Evolutionary conservation across 2,797 vertebrate species (phyloP).

Genomic region (Hozukius guyotensis): DNA sequence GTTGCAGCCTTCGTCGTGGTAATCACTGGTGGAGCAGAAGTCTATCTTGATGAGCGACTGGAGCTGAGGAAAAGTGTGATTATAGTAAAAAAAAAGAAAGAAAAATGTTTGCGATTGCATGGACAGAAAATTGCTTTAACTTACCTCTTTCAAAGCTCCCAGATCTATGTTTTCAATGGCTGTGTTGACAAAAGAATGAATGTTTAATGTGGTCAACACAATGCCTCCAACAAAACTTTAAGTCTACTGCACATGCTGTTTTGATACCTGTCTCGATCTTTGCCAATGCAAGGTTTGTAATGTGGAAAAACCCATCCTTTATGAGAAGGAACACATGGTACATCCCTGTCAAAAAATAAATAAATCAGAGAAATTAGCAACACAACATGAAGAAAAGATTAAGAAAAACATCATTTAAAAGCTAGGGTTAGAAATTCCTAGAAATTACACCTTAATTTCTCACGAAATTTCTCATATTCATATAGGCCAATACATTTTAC

Average conservation of each 20-base stretch:
- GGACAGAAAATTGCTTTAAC: not conserved
- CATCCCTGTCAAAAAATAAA: slow-evolving; percentile 76
- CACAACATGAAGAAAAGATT: not conserved
- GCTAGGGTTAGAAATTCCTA: not conserved
- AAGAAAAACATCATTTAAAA: not conserved
- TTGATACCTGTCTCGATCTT: slow-evolving; percentile 88
- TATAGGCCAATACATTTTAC: slow-evolving; percentile 64
- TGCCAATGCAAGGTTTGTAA: slow-evolving; percentile 88
- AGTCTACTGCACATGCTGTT: not conserved
- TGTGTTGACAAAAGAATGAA: slow-evolving; percentile 54
- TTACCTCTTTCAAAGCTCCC: slow-evolving; percentile 85
- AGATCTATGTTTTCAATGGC: slow-evolving; percentile 88
- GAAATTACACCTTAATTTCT: not conserved
- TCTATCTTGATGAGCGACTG: slow-evolving; percentile 88
- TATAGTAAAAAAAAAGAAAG: not conserved
- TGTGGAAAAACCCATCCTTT: slow-evolving; percentile 88
- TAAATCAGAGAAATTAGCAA: not conserved
- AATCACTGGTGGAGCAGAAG: slow-evolving; percentile 86
- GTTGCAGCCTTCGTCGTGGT: slow-evolving; percentile 85
- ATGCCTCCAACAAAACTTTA: not conserved
- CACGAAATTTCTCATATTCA: not conserved
- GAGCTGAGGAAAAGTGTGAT: slow-evolving; percentile 76
- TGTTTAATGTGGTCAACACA: not conserved
- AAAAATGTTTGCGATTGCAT: not conserved
- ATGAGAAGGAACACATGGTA: slow-evolving; percentile 89